Evolutionary conservation across 1,140 invertebrate species (phyloP), one percentile per base, ranked within the genome.

Genomic region (Alviniconcha marisindica): DNA sequence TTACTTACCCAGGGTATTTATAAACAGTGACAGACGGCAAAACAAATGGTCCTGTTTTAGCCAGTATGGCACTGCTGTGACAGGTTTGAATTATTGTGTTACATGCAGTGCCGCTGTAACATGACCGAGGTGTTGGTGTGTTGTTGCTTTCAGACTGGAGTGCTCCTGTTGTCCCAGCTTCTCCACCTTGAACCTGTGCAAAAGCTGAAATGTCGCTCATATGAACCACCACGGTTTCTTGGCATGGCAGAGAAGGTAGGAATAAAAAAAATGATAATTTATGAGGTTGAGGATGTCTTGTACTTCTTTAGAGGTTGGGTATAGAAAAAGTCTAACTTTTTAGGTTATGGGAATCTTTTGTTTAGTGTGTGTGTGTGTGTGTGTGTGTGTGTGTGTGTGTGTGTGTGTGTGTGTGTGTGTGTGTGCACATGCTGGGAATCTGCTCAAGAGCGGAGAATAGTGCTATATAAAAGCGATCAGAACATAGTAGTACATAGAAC

Each of bases 131-230:
- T 80, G 12, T 54, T 48, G 7, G n/a, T 79, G 38, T 33, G 21
- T 82, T 74, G 33, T 84, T 63, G 4, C 36, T 82, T 83, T 31
- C 86, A 98, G 94, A 96, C 95, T 88, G 97, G 97, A 48, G 95
- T 95, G 85, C 93, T 97, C 56, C 93, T 99, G 44, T 93, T 98
- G 24, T 95, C 95, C 60, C 97, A 99, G 92, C 95, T 96, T 87
- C 95, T 98, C 76, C 97, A 98, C 91, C 96, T 96, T 89, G 96
- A 97, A 90, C 94, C 95, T 38, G 96, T 99, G 18, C 91, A 95
- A 40, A 95, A 94, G 83, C 94, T 99, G 76, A 97, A 97, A 92
- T 97, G 97, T 90, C 96, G 97, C 82, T 97, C 96, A 14, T 96
- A 95, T 92, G 95, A 94, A 83, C 94, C 95, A 77, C 94, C 93